phyloP scores from a whole-genome alignment of 1,140 invertebrate genomes.

The Caerostris darwini region DNA sequence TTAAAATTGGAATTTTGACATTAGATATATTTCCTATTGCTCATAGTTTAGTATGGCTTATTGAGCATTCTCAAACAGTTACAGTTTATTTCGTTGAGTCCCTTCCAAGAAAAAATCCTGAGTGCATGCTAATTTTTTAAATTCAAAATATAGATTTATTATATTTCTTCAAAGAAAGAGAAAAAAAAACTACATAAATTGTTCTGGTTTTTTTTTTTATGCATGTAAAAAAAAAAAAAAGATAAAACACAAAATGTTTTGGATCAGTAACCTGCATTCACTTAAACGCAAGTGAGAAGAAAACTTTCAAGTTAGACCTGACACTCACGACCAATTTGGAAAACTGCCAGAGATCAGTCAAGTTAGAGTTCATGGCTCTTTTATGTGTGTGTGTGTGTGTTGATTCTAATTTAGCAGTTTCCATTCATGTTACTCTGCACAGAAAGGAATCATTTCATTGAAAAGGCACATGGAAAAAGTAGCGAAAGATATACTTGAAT shows the following conservation, averaged over 20 bases:
- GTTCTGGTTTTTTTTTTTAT: too few relatives aligned
- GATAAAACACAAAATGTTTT: background rate
- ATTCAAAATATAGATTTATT: too few relatives aligned
- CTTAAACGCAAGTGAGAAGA: background rate
- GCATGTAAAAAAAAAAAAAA: background rate
- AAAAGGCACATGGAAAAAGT: background rate
- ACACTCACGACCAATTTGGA: constrained; percentile 39
- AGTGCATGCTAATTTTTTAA: too few relatives aligned
- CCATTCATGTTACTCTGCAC: constrained; percentile 18
- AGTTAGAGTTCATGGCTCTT: constrained; percentile 52
- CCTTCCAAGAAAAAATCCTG: too few relatives aligned
- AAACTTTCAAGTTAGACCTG: background rate
- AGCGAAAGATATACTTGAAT: background rate
- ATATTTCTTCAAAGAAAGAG: too few relatives aligned
- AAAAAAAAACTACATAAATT: too few relatives aligned
- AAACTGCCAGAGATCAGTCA: constrained; percentile 47
- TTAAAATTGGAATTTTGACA: too few relatives aligned
- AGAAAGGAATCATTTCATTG: background rate
- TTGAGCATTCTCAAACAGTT: too few relatives aligned
- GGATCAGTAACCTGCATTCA: background rate
- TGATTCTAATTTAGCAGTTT: constrained; percentile 56
- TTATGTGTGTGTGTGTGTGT: constrained; percentile 34
- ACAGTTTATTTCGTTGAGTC: too few relatives aligned
- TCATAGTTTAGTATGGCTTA: too few relatives aligned
- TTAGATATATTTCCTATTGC: too few relatives aligned